Base-by-base conservation (phyloP, 2,888 invertebrate species). In the Ditylenchus weischeri region DNA sequence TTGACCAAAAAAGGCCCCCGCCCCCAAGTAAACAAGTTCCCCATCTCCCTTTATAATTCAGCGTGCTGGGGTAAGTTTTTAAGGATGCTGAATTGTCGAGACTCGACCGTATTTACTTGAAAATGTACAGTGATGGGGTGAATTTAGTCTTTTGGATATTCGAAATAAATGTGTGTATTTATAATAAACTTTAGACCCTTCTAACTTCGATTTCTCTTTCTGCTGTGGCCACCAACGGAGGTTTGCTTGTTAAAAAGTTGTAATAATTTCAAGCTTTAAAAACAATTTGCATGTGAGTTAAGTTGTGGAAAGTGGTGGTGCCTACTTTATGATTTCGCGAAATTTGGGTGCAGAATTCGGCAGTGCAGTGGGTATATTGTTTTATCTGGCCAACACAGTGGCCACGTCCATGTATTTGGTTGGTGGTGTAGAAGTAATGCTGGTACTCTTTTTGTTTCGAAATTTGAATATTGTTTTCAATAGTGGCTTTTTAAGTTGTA, bases 241-340 rank as follows among this genome's bases (percentile, higher is more conserved):
- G 43, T 43, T 43, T 43, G 15, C 8, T 43, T 6, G 43, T 8
- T 43, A 43, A 43, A 35, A 61, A 61, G 3, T 62, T 50, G 58
- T 19, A n/a, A 13, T 2, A 38, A 10, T 19, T 62, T 11, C 19
- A 21, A 58, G 19, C 15, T 43, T 8, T 43, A 6, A 6, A 43
- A 43, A 2, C 15, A 15, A 10, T 43, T 15, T 43, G 11, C 8
- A 43, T 43, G 2, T 43, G 11, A 8, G 98, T 98, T 38, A 29
- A 43, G 95, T 95, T 78, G 96, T 98, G 70, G 94, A 96, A 67
- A 75, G 76, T 29, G 98, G 98, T 65, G 98, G 98, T 69, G 94
- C 95, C 69, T 98, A 98, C 87, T 98, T 96, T 86, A 96, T 98
- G 94, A 98, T 98, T 86, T 94, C 95, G n/a, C 88, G 98, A 49